These are phyloP conservation scores for Colistium nudipinnis DNA, from an alignment of 2,113 vertebrate genomes.

Conservation along the genomic window DNA sequence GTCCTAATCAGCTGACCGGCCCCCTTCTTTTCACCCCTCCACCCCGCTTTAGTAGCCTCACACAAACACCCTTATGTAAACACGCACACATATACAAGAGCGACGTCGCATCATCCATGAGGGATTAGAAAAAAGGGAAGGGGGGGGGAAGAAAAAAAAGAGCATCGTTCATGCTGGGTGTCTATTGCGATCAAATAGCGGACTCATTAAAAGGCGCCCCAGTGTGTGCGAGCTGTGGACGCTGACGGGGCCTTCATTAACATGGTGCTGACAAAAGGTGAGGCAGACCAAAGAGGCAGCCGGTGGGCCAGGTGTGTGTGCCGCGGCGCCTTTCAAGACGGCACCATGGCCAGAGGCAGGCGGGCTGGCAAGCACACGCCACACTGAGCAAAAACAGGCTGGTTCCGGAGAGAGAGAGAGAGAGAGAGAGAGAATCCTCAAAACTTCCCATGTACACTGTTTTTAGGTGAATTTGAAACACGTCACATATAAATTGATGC, in stretches of 20 bases:
- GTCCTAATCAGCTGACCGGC: slow-evolving; percentile 80
- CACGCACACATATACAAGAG: slow-evolving; percentile 42
- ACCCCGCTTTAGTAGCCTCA: slow-evolving; percentile 43
- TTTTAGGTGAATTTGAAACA: no score
- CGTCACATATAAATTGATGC: no score
- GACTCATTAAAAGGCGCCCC: slow-evolving; percentile 84
- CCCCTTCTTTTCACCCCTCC: slow-evolving; percentile 46
- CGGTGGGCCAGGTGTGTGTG: slow-evolving; percentile 82
- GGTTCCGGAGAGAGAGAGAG: slow-evolving; percentile 33
- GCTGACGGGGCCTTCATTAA: slow-evolving; percentile 83
- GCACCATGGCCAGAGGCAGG: slow-evolving; percentile 61
- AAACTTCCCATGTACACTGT: slow-evolving; percentile 14
- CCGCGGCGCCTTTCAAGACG: slow-evolving; percentile 77
- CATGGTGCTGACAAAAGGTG: slow-evolving; percentile 84
- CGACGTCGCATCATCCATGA: slow-evolving; percentile 56
- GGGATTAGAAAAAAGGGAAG: slow-evolving; percentile 55
- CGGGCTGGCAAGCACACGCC: slow-evolving; percentile 33
- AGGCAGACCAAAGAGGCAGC: slow-evolving; percentile 83
- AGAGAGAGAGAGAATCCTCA: slow-evolving; percentile 23
- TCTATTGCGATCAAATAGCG: slow-evolving; percentile 83
- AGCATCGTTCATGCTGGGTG: slow-evolving; percentile 71
- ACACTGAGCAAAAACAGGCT: slow-evolving; percentile 67
- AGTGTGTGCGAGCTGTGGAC: slow-evolving; percentile 73
- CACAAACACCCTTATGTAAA: slow-evolving; percentile 42
- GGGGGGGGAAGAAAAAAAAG: slow-evolving; percentile 58